Conservation (phyloP, 2,888 invertebrate genomes). For the Dolichomitus sp. region DNA sequence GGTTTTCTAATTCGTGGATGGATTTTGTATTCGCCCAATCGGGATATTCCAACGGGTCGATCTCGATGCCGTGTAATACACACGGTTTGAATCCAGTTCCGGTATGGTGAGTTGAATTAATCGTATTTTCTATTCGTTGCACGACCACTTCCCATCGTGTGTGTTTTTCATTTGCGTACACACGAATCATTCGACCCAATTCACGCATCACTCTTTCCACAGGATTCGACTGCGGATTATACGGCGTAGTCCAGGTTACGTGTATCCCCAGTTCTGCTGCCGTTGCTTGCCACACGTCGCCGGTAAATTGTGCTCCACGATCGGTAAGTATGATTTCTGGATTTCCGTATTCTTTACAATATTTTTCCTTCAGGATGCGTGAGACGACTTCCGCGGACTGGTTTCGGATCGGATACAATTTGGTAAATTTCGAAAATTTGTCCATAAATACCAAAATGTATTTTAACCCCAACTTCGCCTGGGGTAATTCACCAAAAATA, state of each 20-base stretch:
- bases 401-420: slow-evolving; percentile 30
- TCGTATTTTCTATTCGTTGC: neutral
- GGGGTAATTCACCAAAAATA: slow-evolving; percentile 41
- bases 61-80: neutral
- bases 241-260: slow-evolving; percentile 30
- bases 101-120: slow-evolving; percentile 26
- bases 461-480: slow-evolving; percentile 14
- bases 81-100: slow-evolving; percentile 11
- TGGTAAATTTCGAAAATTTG: slow-evolving; percentile 32
- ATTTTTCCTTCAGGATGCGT: slow-evolving; percentile 5
- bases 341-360: slow-evolving; percentile 22
- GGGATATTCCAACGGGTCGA: neutral
- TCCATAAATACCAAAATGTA: slow-evolving; percentile 46
- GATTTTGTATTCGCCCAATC: neutral
- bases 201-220: slow-evolving; percentile 54
- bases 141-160: slow-evolving; percentile 17
- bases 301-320: slow-evolving; percentile 34
- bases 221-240: slow-evolving; percentile 51
- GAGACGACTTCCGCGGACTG: slow-evolving; percentile 5
- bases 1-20: no score
- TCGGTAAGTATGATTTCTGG: slow-evolving; percentile 34
- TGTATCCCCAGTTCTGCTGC: slow-evolving; percentile 1
- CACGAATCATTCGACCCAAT: slow-evolving; percentile 29
- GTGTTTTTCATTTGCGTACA: slow-evolving; percentile 32
- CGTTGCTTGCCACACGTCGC: slow-evolving; percentile 5